Conservation (phyloP, 2,888 invertebrate species). For the Sarcophaga variegata region DNA sequence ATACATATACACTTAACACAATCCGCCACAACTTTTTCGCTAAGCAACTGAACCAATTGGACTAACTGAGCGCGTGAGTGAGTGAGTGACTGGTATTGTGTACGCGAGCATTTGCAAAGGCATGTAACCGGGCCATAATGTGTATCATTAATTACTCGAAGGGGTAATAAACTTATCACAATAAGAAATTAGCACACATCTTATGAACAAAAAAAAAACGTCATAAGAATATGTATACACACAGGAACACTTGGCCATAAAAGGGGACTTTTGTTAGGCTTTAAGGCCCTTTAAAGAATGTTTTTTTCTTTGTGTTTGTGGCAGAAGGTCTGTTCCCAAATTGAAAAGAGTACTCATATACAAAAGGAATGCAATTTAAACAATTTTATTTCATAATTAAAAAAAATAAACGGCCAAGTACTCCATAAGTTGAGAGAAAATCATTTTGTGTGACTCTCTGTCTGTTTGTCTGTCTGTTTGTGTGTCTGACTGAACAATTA, state of each 20-base stretch:
- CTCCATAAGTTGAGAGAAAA: background rate
- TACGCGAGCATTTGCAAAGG: background rate
- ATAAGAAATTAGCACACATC: slow-evolving; percentile 70
- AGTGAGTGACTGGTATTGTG: slow-evolving; percentile 6
- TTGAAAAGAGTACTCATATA: too few relatives aligned
- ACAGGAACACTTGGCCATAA: slow-evolving; percentile 6
- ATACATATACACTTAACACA: background rate
- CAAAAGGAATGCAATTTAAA: slow-evolving; percentile 32
- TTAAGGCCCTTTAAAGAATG: too few relatives aligned
- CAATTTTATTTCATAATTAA: slow-evolving; percentile 68
- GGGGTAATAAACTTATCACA: slow-evolving; percentile 71
- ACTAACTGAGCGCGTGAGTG: background rate
- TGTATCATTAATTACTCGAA: slow-evolving; percentile 68
- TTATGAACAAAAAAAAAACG: slow-evolving; percentile 44
- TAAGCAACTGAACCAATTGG: slow-evolving; percentile 13
- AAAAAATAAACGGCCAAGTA: slow-evolving; percentile 39
- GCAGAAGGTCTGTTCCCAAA: too few relatives aligned
- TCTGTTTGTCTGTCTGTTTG: too few relatives aligned
- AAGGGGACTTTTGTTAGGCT: background rate
- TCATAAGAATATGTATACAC: slow-evolving; percentile 62
- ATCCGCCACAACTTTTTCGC: slow-evolving; percentile 28
- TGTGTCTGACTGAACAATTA: slow-evolving; percentile 60
- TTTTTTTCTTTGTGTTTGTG: too few relatives aligned
- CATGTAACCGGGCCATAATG: slow-evolving; percentile 44
- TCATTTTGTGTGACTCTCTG: too few relatives aligned